Evolutionary conservation across 1,140 invertebrate genomes (phyloP), one percentile per base, ranked within the genome.

Genomic region (Copidosoma floridanum): DNA sequence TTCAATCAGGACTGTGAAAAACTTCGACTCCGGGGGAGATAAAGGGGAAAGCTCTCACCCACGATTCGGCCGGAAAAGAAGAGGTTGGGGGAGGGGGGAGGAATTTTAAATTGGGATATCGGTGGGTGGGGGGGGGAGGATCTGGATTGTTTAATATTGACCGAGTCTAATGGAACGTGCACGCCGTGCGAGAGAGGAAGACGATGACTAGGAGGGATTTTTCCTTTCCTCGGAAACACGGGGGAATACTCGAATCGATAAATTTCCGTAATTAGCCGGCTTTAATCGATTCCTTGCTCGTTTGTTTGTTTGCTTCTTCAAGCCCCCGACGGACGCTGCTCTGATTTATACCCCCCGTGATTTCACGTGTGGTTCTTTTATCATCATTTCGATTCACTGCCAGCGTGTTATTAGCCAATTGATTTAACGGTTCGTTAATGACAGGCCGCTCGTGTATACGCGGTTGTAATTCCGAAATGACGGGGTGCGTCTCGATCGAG

Each of bases 81-180:
- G n/a, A n/a, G n/a, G n/a, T n/a, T n/a, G n/a, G n/a, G n/a, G n/a
- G n/a, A n/a, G n/a, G n/a, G n/a, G n/a, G n/a, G n/a, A 52, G 40
- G 51, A 55, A 61, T 61, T 61, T 61, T 61, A 61, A 61, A 61
- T 61, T 55, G 46, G 43, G 52, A 55, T 55, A 61, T 61, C 50
- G 59, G 48, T 50, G 59, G 48, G 52, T 35, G 32, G 48, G 52
- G 35, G n/a, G 26, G 14, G 26, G 44, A 21, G 37, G 48, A 32
- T 61, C 52, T 32, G 20, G 46, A 56, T 62, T 62, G 46, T 62
- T 62, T 62, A 62, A 62, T 62, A 62, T 62, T 56, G 60, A 62
- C 60, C 53, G 20, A 56, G 52, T 56, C 46, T 62, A 62, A 62
- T 62, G 53, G 53, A 56, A 56, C 53, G 48, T 44, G 48, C 18